phyloP scores from a whole-genome alignment of 2,113 vertebrate genomes.

The Picathartes gymnocephalus region DNA sequence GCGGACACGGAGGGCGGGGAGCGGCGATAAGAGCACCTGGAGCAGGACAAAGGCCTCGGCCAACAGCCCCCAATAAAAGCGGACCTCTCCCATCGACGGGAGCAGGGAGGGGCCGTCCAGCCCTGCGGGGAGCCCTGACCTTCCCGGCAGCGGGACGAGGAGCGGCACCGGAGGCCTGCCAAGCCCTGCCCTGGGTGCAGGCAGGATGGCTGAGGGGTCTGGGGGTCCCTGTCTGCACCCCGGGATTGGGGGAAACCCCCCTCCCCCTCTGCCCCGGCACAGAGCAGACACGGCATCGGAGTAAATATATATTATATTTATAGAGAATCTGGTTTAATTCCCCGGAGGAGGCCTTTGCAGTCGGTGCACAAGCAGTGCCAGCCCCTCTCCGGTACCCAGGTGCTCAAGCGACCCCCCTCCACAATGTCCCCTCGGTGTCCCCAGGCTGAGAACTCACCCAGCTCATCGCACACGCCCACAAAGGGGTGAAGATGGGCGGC shows the following conservation, averaged over 20 bases:
- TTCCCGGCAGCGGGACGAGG: neutral
- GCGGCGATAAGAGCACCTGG: neutral
- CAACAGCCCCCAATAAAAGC: neutral
- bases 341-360: neutral
- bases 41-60: neutral
- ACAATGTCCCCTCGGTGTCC: neutral
- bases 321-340: conserved; percentile 19
- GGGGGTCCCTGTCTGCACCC: neutral
- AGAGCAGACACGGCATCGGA: neutral
- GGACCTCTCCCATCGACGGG: neutral
- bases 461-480: neutral
- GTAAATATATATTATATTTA: conserved; percentile 61
- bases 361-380: conserved; percentile 1
- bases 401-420: neutral
- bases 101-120: neutral
- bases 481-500: neutral
- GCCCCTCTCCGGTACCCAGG: neutral
- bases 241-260: neutral
- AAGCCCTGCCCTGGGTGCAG: neutral
- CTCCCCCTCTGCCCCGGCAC: neutral
- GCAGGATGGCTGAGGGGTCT: neutral
- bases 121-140: neutral
- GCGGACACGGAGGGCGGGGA: neutral
- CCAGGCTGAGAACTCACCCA: neutral
- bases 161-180: neutral